phyloP scores from a whole-genome alignment of 2,113 vertebrate species.

The Struthio camelus region DNA sequence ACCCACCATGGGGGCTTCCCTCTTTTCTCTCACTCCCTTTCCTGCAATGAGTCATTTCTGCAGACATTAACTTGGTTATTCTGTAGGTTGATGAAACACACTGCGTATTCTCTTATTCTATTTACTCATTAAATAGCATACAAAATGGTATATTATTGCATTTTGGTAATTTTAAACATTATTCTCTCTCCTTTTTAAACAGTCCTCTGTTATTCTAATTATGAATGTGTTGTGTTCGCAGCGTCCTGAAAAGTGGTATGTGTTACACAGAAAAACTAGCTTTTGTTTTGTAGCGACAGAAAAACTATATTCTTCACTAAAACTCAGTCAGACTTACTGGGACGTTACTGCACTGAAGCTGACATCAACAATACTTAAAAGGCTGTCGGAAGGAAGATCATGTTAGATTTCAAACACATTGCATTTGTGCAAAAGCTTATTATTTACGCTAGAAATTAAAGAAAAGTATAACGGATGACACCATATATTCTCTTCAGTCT shows the following conservation, averaged over 20 bases:
- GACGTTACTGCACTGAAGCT: not conserved
- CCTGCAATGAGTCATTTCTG: not conserved
- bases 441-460: not conserved
- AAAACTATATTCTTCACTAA: not conserved
- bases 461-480: not conserved
- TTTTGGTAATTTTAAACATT: not conserved
- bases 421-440: not conserved
- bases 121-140: not conserved
- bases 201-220: not conserved
- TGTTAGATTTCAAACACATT: not conserved
- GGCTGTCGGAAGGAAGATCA: not conserved
- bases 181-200: constrained; percentile 24
- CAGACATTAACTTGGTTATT: not conserved
- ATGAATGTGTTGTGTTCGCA: constrained; percentile 19
- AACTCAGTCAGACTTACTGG: not conserved
- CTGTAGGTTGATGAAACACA: not conserved
- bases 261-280: not conserved
- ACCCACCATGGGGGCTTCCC: not conserved
- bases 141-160: not conserved
- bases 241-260: not conserved
- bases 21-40: not conserved
- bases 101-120: not conserved
- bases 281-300: not conserved
- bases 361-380: not conserved
- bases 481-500: not conserved